Percentiles rank a stretch among this genome's conserved stretches.
Conservation (phyloP, 2,888 invertebrate species). For the Lasioglossum leucozonium region DNA sequence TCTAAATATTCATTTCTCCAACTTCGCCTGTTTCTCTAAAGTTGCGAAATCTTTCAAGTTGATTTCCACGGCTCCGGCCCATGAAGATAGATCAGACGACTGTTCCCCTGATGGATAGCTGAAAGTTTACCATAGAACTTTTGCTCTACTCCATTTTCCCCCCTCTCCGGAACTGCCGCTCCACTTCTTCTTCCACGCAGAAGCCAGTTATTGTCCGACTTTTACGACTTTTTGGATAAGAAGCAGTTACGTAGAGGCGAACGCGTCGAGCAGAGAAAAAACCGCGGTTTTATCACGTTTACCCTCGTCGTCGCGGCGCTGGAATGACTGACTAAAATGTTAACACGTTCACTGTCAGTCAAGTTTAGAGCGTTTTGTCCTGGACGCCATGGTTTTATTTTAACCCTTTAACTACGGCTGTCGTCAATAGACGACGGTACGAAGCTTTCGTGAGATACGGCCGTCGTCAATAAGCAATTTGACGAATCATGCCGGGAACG, state of each 20-base stretch:
- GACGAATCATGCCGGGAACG: no score
- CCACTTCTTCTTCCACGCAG: background rate
- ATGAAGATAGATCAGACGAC: background rate
- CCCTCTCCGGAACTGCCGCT: background rate
- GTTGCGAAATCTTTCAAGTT: background rate
- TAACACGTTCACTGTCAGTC: no score
- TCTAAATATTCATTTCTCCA: background rate
- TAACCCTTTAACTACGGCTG: no score
- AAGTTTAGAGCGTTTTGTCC: no score
- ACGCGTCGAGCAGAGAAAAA: conserved; percentile 1
- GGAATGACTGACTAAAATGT: background rate
- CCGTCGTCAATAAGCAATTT: no score
- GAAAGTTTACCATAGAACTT: background rate
- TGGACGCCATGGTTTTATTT: no score
- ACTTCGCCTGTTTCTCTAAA: background rate
- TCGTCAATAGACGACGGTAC: no score
- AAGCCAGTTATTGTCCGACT: conserved; percentile 25
- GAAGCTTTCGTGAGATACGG: no score
- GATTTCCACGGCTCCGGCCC: background rate
- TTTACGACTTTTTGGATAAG: conserved; percentile 36
- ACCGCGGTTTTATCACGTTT: background rate
- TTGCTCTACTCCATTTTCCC: background rate
- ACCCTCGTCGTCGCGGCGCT: background rate
- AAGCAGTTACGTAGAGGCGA: conserved; percentile 27
- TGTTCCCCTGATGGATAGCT: background rate